phyloP scores from a whole-genome alignment of 2,888 invertebrate genomes.

The Cephus spinipes region DNA sequence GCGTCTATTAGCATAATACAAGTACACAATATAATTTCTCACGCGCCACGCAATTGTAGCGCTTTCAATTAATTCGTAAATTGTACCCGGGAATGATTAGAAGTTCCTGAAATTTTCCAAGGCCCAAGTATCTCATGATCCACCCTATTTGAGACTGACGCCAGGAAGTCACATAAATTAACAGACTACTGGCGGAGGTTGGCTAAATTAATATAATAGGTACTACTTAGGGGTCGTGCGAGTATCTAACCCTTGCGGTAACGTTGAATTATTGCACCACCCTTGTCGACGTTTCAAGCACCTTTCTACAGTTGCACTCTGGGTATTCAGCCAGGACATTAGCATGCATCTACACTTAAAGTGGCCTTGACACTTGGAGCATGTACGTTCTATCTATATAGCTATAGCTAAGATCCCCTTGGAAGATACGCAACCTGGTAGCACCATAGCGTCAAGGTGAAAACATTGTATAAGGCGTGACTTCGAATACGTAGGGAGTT shows the following conservation, averaged over 20 bases:
- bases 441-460: conserved; percentile 6
- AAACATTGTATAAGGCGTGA: not conserved
- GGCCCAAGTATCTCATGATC: not conserved
- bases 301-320: conserved; percentile 3
- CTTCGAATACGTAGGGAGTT: not conserved
- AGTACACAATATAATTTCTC: not conserved
- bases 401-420: conserved; percentile 33
- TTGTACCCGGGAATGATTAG: not conserved
- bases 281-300: not conserved
- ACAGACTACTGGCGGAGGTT: not conserved
- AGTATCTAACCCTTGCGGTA: not conserved
- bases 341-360: conserved; percentile 33
- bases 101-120: not conserved
- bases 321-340: conserved; percentile 40
- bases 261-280: not conserved
- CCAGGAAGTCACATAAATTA: not conserved
- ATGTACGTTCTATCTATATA: not conserved
- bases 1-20: not conserved
- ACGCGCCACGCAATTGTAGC: not conserved
- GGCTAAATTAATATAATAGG: not conserved
- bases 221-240: not conserved
- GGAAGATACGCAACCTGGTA: conserved; percentile 28
- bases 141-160: not conserved
- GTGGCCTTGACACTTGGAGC: conserved; percentile 44
- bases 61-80: not conserved